Conservation (phyloP, 2,113 vertebrate species). For the Labeo catla region DNA sequence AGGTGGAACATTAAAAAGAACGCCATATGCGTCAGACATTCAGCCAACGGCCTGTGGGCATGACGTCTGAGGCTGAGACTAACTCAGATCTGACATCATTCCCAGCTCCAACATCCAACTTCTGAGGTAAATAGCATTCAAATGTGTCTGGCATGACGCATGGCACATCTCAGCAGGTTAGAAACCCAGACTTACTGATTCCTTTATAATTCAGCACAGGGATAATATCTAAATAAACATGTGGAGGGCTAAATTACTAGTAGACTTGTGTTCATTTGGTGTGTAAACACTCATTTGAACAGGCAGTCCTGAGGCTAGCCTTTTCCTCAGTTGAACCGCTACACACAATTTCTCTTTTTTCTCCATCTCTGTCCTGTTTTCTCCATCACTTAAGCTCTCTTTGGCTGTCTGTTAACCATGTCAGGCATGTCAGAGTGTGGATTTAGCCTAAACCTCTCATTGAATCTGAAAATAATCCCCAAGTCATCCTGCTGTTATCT, state of each 20-base stretch:
- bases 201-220: conserved; percentile 16
- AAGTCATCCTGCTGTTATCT: conserved; percentile 49
- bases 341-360: conserved; percentile 48
- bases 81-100: too few species aligned
- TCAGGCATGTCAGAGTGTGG: conserved; percentile 53
- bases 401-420: conserved; percentile 37
- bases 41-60: too few species aligned
- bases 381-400: conserved; percentile 30
- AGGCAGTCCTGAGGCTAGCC: conserved; percentile 58
- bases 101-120: too few species aligned
- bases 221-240: conserved; percentile 30
- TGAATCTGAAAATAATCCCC: conserved; percentile 53
- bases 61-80: too few species aligned
- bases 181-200: conserved; percentile 23
- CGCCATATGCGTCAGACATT: too few species aligned
- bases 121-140: background rate
- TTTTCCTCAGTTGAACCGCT: conserved; percentile 53
- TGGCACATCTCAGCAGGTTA: background rate
- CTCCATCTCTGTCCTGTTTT: conserved; percentile 18
- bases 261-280: background rate
- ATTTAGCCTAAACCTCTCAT: conserved; percentile 49
- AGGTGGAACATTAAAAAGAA: too few species aligned
- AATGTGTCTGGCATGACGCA: background rate
- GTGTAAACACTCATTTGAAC: conserved; percentile 19
- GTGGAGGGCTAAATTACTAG: conserved; percentile 32